These are phyloP conservation scores for Zaprionus lineosus DNA, from an alignment of 2,888 invertebrate genomes.

Conservation along the genomic window DNA sequence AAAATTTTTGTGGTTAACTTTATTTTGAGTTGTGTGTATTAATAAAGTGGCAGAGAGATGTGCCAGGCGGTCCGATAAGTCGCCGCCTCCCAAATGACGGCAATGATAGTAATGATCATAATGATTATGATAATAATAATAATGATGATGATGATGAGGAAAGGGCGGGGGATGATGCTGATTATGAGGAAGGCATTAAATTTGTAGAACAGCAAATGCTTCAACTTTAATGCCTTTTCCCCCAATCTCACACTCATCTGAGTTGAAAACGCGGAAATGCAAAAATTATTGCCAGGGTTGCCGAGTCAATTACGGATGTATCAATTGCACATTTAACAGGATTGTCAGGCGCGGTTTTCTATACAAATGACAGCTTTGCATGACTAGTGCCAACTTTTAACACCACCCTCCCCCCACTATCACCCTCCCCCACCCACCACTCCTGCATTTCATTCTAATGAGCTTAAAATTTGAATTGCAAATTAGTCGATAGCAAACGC, in stretches of 20 bases:
- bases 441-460: constrained; percentile 42
- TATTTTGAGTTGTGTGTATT: constrained; percentile 56
- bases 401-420: no score
- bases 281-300: constrained; percentile 19
- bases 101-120: not conserved
- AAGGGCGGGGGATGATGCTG: constrained; percentile 3
- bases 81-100: constrained; percentile 3
- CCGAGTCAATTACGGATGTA: not conserved
- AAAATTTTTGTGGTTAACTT: constrained; percentile 50
- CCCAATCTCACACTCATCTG: no score
- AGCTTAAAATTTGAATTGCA: constrained; percentile 37
- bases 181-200: constrained; percentile 24
- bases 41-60: constrained; percentile 50
- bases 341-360: constrained; percentile 18
- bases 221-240: constrained; percentile 19
- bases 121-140: constrained; percentile 11
- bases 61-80: constrained; percentile 31
- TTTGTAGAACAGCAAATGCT: constrained; percentile 36
- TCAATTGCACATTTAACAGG: constrained; percentile 24
- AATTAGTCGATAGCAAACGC: constrained; percentile 8
- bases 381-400: constrained; percentile 42
- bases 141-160: not conserved
- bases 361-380: constrained; percentile 33
- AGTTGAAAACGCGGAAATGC: constrained; percentile 22
- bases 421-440: no score